These are phyloP conservation scores for Phalacrocorax aristotelis DNA, from an alignment of 2,113 vertebrate species.

Conservation along the genomic window DNA sequence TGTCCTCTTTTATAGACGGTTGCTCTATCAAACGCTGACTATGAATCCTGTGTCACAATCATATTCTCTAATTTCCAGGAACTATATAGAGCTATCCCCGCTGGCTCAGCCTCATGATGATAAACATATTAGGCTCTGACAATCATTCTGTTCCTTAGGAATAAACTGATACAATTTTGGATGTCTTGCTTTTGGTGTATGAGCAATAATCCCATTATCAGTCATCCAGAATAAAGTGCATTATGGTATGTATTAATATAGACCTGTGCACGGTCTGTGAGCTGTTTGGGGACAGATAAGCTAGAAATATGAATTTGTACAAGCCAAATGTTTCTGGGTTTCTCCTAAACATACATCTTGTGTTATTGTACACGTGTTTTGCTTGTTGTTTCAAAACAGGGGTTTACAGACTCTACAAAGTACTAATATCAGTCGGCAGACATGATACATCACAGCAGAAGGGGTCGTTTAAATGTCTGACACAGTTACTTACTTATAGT, in stretches of 20 bases:
- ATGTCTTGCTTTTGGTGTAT: neutral
- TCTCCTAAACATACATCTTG: neutral
- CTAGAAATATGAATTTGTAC: neutral
- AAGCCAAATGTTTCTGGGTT: neutral
- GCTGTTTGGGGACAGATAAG: neutral
- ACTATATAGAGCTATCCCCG: neutral
- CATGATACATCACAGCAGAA: neutral
- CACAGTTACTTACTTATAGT: neutral
- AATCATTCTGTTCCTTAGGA: neutral
- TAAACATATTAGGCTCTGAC: neutral
- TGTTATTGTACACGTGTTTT: neutral
- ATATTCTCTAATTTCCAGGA: neutral
- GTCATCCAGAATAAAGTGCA: constrained; percentile 38
- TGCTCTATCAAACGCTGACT: neutral
- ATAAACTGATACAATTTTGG: neutral
- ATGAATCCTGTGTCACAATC: neutral
- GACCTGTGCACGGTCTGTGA: neutral
- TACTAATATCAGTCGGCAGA: neutral
- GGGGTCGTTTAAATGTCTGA: neutral
- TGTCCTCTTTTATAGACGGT: neutral
- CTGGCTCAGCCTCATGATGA: neutral
- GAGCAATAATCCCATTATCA: constrained; percentile 52
- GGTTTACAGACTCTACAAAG: neutral
- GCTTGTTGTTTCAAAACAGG: neutral
- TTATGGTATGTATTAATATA: neutral